Base-by-base conservation (phyloP, 2,797 vertebrate genomes). In the Sylvia borin region DNA sequence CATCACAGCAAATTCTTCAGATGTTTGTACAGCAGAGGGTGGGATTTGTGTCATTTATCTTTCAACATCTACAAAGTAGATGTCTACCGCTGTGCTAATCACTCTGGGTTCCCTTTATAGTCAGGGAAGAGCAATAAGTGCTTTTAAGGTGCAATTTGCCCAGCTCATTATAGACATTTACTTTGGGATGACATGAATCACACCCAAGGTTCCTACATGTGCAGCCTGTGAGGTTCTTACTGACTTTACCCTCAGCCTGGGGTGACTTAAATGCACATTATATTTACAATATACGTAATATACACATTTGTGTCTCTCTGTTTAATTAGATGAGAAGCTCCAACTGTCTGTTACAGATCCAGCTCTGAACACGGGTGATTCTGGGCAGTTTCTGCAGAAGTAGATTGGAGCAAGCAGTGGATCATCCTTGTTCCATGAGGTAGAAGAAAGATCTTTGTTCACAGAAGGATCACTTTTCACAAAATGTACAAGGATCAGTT, bases 11-110 rank as follows among this genome's bases (percentile, higher is more conserved):
- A 94, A 93, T 96, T 96, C 93, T 94, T 96, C 84, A 92, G 67
- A 64, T 94, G 34, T 82, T 95, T 94, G 71, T 43, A 47, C n/a
- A 66, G 67, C 1, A 73, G 45, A 95, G 83, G 70, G 67, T 91
- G 75, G 71, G 78, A 95, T 87, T 93, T 22, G 13, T 53, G 87
- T 89, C 42, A 73, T 89, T 92, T 91, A 60, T 89, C 96, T 96
- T 94, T 95, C 96, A 96, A 8, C 87, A 74, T 89, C 81, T 93
- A 95, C 92, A 94, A 89, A 96, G 87, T 92, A 67, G 89, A 80
- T 82, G 67, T 79, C 74, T 94, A 89, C 71, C 17, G 34, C 75
- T 89, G 43, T 85, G 81, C 81, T 96, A 93, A 96, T 95, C 81
- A 53, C 75, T 82, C 67, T 53, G 60, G 87, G 55, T 27, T 93